Evolutionary conservation across 2,797 vertebrate species (phyloP), one percentile per base, ranked within the genome.

Genomic region (Melanogrammus aeglefinus): DNA sequence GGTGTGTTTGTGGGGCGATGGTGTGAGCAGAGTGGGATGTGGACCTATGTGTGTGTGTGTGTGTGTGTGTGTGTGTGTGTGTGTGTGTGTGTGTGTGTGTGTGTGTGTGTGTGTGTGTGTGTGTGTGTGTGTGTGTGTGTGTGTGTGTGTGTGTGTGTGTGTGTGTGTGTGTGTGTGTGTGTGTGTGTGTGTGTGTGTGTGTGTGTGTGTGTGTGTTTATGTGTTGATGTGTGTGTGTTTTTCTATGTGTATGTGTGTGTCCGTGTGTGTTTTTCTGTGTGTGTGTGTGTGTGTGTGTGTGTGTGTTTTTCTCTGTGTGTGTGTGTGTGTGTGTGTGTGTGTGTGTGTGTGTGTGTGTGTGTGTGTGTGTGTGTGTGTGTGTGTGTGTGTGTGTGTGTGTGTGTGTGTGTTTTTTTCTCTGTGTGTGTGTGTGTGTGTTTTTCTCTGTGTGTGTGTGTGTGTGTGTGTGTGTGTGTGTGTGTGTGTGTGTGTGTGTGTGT

Each of bases 21-120:
- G 21, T 24, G 69, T 13, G 12, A 66, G 33, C 57, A 78, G 79
- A 86, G 73, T 76, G 77, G 79, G 76, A 82, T 27, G 73, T 84
- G 76, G 75, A 77, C 41, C 74, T 51, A n/a, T n/a, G n/a, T n/a
- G n/a, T n/a, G n/a, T 41, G 47, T 21, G 18, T 24, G 35, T 21
- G 72, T 74, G 72, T 73, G 72, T n/a, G 21, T 74, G 73, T 74
- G 18, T 39, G 35, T 44, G 73, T 74, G 38, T 41, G 73, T 41
- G 77, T 72, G 51, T 81, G 78, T 78, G 16, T 63, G 57, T n/a
- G 33, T 70, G 75, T 39, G 21, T 70, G 57, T 69, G 75, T 27
- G 33, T 76, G 29, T 75, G 66, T 71, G 39, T 41, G 39, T 41
- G 39, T 41, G 39, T 41, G 41, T 44, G 10, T 12, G 41, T 12